phyloP scores from a whole-genome alignment of 2,797 vertebrate genomes.

The Argya squamiceps region DNA sequence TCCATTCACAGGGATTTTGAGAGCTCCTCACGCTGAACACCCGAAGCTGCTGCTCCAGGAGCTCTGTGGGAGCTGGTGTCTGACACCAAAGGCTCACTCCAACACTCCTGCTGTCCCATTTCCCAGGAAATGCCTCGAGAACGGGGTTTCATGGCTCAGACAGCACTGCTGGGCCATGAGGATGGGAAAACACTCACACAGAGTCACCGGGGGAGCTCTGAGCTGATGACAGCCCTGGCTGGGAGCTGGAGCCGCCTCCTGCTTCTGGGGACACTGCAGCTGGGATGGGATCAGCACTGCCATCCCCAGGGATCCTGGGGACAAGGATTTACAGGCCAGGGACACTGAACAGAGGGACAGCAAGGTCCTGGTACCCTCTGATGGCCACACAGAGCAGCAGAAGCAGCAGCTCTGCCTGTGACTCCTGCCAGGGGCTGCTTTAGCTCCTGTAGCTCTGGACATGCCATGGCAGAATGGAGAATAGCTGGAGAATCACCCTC shows the following conservation, averaged over 20 bases:
- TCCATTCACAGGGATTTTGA: neutral
- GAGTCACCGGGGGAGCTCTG: neutral
- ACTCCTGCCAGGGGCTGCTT: neutral
- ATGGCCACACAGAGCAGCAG: neutral
- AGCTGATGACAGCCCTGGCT: neutral
- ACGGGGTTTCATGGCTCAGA: neutral
- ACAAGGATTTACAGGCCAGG: neutral
- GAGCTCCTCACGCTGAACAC: neutral
- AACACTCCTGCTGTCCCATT: neutral
- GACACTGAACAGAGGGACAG: neutral
- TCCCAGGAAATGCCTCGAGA: rapidly evolving
- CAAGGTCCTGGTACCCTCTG: neutral
- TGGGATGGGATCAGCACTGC: no score
- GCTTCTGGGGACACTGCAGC: neutral
- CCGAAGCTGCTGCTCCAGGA: neutral
- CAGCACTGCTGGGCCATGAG: rapidly evolving
- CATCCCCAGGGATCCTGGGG: rapidly evolving
- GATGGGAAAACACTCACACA: neutral
- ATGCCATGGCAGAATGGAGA: neutral
- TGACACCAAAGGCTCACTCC: neutral
- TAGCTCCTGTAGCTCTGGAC: neutral
- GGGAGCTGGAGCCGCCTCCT: neutral
- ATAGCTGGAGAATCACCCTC: neutral
- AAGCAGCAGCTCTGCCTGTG: neutral
- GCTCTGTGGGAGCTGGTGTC: neutral